These are phyloP conservation scores for Rallus crepitans DNA, from an alignment of 2,797 vertebrate genomes.

Conservation along the genomic window DNA sequence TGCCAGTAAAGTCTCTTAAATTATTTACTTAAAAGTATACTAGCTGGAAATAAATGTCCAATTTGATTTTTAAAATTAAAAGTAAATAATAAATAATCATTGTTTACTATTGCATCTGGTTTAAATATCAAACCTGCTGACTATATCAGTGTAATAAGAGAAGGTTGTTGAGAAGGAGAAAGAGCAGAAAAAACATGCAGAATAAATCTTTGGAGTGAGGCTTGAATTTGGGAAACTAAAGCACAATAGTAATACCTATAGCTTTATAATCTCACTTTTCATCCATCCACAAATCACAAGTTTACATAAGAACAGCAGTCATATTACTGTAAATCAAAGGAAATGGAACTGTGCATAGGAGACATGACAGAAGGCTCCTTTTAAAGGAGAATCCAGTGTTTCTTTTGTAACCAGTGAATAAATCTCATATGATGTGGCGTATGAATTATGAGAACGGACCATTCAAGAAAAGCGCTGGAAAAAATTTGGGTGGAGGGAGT, in stretches of 20 bases:
- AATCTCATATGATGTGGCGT: not conserved
- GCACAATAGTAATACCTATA: not conserved
- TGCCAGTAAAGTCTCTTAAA: not conserved
- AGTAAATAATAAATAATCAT: not conserved
- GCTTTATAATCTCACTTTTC: not conserved
- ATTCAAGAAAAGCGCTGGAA: not conserved
- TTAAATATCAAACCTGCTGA: not conserved
- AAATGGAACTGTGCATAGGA: not conserved
- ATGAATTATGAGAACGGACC: not conserved
- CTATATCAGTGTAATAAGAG: not conserved
- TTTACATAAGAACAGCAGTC: not conserved
- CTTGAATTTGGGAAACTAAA: not conserved
- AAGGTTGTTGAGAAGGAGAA: not conserved
- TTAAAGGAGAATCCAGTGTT: not conserved
- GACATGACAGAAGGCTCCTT: not conserved
- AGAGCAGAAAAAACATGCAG: not conserved
- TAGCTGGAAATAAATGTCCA: not conserved
- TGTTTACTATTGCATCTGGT: not conserved
- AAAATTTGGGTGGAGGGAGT: not conserved
- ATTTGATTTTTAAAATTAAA: not conserved
- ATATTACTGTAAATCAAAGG: not conserved
- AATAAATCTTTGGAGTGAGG: not conserved
- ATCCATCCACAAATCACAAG: not conserved
- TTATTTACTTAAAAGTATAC: not conserved
- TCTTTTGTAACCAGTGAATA: not conserved